A percentile compares a stretch with the other conserved stretches of the same genome.
Conservation (phyloP, 2,797 vertebrate genomes). For the Myripristis jacobus region DNA sequence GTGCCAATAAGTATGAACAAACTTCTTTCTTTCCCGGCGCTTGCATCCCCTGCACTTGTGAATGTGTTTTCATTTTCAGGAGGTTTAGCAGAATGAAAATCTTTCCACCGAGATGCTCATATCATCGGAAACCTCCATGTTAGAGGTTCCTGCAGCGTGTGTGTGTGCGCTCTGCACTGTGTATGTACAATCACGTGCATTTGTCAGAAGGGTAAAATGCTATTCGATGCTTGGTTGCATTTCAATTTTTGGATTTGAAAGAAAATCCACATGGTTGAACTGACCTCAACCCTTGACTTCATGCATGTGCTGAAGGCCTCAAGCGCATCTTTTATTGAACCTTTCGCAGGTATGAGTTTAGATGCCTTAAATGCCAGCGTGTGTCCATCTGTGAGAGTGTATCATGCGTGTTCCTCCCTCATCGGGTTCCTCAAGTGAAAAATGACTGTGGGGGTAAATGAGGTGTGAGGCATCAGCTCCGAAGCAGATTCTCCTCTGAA, state of each 20-base stretch:
- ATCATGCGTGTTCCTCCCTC: constrained; percentile 38
- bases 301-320: not conserved
- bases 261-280: constrained; percentile 4
- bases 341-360: constrained; percentile 15
- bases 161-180: not conserved
- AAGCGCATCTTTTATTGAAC: not conserved
- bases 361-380: constrained; percentile 25
- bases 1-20: constrained; percentile 65
- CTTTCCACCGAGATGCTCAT: constrained; percentile 36
- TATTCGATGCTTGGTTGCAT: constrained; percentile 45
- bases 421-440: constrained; percentile 60
- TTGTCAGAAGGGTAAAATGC: constrained; percentile 15
- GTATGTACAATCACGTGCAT: not conserved
- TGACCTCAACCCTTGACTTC: not conserved
- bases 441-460: constrained; percentile 72
- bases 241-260: constrained; percentile 34
- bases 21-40: constrained; percentile 30
- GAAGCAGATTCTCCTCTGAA: constrained; percentile 58
- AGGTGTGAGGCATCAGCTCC: constrained; percentile 72
- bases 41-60: constrained; percentile 32
- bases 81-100: constrained; percentile 55
- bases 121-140: not conserved
- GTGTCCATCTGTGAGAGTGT: constrained; percentile 47
- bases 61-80: constrained; percentile 63
- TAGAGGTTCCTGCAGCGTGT: not conserved